Evolutionary conservation across 2,797 vertebrate species (phyloP).

Genomic region (Heteromormyrus szaboi): DNA sequence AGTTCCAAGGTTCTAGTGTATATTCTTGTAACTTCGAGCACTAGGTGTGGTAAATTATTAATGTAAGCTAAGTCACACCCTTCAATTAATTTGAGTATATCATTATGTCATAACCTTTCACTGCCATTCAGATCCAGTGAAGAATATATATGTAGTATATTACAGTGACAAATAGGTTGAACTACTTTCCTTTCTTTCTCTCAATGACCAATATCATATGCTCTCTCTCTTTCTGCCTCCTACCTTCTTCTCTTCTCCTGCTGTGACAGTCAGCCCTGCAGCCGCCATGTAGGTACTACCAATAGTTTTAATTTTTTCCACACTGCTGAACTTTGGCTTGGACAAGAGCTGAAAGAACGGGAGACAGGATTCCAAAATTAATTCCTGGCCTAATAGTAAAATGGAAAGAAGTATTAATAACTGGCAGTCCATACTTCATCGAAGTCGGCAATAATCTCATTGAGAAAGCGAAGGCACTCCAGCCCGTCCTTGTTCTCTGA

Average conservation of each 20-base stretch:
- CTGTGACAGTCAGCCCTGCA: conserved; percentile 65
- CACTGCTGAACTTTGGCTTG: conserved; percentile 78
- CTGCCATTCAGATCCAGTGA: neutral
- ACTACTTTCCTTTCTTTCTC: neutral
- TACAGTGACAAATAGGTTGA: neutral
- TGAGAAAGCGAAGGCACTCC: conserved; percentile 83
- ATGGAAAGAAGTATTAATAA: conserved; percentile 4
- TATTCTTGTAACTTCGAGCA: neutral
- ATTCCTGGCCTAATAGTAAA: neutral
- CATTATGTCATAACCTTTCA: neutral
- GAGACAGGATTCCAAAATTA: neutral
- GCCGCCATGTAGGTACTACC: conserved; percentile 89
- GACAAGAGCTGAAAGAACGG: conserved; percentile 60
- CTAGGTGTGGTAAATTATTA: neutral
- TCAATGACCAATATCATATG: neutral
- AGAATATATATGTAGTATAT: neutral
- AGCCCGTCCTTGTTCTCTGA: conserved; percentile 72
- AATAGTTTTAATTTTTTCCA: conserved; percentile 88
- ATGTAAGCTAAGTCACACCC: neutral
- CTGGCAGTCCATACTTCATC: conserved; percentile 65
- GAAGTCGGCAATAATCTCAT: conserved; percentile 85
- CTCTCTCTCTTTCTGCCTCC: neutral
- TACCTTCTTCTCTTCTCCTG: conserved; percentile 65
- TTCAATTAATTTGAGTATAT: neutral
- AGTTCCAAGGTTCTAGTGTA: neutral